Evolutionary conservation across 2,888 invertebrate genomes (phyloP).

Genomic region (Rhodophaea formosa): DNA sequence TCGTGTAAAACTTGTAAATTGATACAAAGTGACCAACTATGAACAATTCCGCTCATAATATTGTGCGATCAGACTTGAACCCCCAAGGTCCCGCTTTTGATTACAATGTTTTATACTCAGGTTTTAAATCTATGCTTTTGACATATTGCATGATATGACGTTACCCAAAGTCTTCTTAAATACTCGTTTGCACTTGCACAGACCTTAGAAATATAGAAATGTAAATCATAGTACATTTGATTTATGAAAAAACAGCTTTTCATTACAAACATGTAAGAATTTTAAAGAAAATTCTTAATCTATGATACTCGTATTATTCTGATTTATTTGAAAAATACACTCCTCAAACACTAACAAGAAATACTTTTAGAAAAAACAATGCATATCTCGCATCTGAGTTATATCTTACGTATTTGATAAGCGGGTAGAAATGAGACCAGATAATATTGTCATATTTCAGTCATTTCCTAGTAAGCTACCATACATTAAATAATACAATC

Average conservation of each 20-base stretch:
- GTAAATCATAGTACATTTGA: not conserved
- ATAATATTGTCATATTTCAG: conserved; percentile 75
- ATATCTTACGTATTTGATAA: conserved; percentile 38
- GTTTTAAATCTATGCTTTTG: no score
- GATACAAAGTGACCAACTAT: conserved; percentile 30
- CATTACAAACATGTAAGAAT: not conserved
- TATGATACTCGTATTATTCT: conserved; percentile 23
- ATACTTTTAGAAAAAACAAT: conserved; percentile 47
- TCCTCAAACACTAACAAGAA: conserved; percentile 54
- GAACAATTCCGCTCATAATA: conserved; percentile 29
- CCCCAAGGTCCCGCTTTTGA: not conserved
- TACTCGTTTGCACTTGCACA: not conserved
- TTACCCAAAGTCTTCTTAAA: not conserved
- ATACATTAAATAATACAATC: conserved; percentile 31
- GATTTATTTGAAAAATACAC: conserved; percentile 43
- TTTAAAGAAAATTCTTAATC: conserved; percentile 15
- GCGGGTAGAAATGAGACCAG: conserved; percentile 64
- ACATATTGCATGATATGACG: not conserved
- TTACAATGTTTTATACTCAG: not conserved
- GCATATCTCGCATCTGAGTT: conserved; percentile 31
- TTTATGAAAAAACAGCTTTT: not conserved
- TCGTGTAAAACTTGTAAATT: conserved; percentile 30
- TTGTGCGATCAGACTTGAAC: conserved; percentile 30
- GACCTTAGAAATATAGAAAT: not conserved
- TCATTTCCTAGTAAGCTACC: conserved; percentile 61